Percentiles rank a stretch among this genome's conserved stretches.
Evolutionary conservation across 2,797 vertebrate genomes (phyloP).

Genomic region (Cossypha caffra): DNA sequence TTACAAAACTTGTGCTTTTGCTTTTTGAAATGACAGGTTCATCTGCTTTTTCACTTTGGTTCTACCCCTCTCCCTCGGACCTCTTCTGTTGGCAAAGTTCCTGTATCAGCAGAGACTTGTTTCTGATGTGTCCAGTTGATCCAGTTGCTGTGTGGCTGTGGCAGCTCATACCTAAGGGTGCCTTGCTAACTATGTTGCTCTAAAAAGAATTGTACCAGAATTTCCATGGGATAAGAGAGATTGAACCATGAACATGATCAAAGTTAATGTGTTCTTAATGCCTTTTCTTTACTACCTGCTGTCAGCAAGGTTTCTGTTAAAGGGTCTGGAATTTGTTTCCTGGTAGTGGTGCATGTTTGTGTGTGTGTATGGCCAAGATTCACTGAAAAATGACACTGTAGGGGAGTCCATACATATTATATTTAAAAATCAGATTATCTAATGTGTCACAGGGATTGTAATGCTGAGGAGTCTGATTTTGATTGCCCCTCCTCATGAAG

Average conservation of each 20-base stretch:
- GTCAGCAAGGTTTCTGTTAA: neutral
- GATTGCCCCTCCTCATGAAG: neutral
- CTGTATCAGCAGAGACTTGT: neutral
- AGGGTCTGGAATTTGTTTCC: neutral
- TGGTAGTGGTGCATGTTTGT: neutral
- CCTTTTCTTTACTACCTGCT: neutral
- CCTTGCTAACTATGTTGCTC: neutral
- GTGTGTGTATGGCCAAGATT: neutral
- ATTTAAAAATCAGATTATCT: neutral
- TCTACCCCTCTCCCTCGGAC: neutral
- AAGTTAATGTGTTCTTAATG: neutral
- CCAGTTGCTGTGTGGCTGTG: neutral
- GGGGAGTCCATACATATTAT: neutral
- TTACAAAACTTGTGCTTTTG: neutral
- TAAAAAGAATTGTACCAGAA: neutral
- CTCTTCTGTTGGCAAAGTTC: neutral
- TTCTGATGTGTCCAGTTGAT: neutral
- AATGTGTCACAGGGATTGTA: neutral
- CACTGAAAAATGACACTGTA: neutral
- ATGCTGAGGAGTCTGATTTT: neutral
- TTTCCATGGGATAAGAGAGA: neutral
- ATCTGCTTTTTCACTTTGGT: neutral
- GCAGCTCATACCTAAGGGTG: neutral
- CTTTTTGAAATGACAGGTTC: neutral
- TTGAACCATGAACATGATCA: neutral